These are phyloP conservation scores for Ailurus styani DNA, from an alignment of 2,113 vertebrate genomes.

Conservation along the genomic window DNA sequence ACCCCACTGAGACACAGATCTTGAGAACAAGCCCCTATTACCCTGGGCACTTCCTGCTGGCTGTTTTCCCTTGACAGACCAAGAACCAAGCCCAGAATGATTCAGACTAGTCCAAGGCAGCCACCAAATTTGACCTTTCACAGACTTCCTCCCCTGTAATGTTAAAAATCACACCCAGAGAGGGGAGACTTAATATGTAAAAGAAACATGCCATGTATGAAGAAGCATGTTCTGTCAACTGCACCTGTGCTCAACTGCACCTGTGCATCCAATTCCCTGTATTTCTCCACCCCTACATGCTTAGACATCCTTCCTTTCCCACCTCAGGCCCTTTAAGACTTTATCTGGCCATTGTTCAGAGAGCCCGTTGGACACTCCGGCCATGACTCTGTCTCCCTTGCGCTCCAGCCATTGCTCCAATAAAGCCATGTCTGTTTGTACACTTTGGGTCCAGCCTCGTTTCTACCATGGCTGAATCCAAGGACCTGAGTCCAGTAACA, in stretches of 20 bases:
- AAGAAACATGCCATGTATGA: neutral
- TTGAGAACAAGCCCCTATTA: neutral
- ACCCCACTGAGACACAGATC: neutral
- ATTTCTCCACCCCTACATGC: neutral
- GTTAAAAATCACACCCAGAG: neutral
- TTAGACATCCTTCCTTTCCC: neutral
- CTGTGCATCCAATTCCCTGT: neutral
- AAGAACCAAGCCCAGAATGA: neutral
- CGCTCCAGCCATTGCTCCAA: neutral
- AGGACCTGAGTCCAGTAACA: neutral
- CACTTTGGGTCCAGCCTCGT: neutral
- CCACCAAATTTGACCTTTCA: neutral
- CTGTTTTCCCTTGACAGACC: neutral
- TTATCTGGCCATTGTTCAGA: neutral
- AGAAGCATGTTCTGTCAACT: neutral
- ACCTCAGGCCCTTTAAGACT: neutral
- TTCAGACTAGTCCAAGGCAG: neutral
- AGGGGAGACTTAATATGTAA: neutral
- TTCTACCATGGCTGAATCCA: neutral
- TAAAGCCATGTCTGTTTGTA: neutral
- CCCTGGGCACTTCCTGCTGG: neutral
- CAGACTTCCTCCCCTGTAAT: neutral
- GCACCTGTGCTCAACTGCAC: neutral
- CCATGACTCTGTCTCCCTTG: too few relatives aligned
- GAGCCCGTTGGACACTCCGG: neutral